Conservation (phyloP, 2,113 vertebrate genomes). For the Ceyx melanurus region DNA sequence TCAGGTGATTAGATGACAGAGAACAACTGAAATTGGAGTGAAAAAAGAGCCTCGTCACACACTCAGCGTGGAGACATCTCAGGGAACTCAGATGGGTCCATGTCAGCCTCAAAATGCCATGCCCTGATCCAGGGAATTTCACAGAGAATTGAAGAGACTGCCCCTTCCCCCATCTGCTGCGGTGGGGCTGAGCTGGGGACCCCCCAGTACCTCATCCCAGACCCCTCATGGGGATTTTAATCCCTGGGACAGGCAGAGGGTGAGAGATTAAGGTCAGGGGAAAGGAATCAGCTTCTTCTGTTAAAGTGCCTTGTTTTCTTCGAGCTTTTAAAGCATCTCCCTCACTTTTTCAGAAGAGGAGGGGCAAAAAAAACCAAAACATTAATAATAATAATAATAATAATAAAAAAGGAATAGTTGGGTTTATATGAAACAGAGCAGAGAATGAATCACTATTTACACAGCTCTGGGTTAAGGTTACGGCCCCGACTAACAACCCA, state of each 20-base stretch:
- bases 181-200: not conserved
- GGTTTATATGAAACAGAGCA: conserved; percentile 65
- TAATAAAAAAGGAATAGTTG: not conserved
- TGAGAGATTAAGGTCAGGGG: not conserved
- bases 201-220: fast-evolving
- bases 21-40: not conserved
- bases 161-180: not conserved
- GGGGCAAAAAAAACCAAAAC: not conserved
- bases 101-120: not conserved
- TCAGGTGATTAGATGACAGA: not conserved
- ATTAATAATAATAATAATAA: no score
- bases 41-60: not conserved
- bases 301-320: conserved; percentile 68
- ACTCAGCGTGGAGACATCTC: not conserved
- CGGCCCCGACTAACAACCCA: conserved; percentile 1
- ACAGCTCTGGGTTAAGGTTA: conserved; percentile 41
- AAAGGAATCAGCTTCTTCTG: not conserved
- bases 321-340: conserved; percentile 5
- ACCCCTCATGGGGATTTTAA: not conserved
- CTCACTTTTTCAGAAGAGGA: not conserved
- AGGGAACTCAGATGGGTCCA: fast-evolving
- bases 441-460: conserved; percentile 73
- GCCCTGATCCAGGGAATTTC: not conserved
- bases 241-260: not conserved
- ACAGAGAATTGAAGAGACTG: not conserved